Percentiles rank a stretch among this genome's conserved stretches.
These are phyloP conservation scores for Microtus montanus DNA, from an alignment of 2,113 vertebrate species.

Conservation along the genomic window DNA sequence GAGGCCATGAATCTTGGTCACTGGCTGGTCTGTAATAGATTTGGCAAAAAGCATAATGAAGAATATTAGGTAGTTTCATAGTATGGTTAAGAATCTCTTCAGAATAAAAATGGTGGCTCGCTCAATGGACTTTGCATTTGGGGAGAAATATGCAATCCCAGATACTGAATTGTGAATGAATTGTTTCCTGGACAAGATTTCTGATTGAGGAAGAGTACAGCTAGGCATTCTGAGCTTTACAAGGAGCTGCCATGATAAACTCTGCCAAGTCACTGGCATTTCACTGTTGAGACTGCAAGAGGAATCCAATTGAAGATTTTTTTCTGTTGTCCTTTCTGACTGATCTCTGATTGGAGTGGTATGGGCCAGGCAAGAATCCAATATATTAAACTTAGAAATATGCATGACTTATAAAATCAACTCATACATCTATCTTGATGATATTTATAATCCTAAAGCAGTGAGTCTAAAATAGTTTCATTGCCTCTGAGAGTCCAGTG, in stretches of 20 bases:
- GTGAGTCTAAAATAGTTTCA: slow-evolving; percentile 18
- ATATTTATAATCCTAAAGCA: slow-evolving; percentile 50
- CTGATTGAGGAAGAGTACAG: slow-evolving; percentile 91
- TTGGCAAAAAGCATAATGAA: not conserved
- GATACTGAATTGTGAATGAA: not conserved
- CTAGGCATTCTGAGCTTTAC: slow-evolving; percentile 94
- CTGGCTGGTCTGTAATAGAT: not conserved
- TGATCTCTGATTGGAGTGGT: slow-evolving; percentile 60
- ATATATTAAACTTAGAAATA: slow-evolving; percentile 70
- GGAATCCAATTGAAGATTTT: slow-evolving; percentile 77
- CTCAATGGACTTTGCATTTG: not conserved
- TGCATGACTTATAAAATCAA: slow-evolving; percentile 53
- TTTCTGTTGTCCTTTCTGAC: slow-evolving; percentile 74
- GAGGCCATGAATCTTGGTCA: not conserved
- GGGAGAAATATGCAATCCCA: not conserved
- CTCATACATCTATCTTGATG: slow-evolving; percentile 63
- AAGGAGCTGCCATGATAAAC: slow-evolving; percentile 92
- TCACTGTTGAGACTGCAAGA: slow-evolving; percentile 55
- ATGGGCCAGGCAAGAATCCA: slow-evolving; percentile 60
- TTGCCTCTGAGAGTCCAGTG: not conserved
- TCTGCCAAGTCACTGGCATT: not conserved
- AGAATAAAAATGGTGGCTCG: not conserved
- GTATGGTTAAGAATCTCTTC: not conserved
- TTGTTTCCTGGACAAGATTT: not conserved
- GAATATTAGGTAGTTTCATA: not conserved